Base-by-base conservation (phyloP, 2,888 invertebrate species). In the Sipha maydis region DNA sequence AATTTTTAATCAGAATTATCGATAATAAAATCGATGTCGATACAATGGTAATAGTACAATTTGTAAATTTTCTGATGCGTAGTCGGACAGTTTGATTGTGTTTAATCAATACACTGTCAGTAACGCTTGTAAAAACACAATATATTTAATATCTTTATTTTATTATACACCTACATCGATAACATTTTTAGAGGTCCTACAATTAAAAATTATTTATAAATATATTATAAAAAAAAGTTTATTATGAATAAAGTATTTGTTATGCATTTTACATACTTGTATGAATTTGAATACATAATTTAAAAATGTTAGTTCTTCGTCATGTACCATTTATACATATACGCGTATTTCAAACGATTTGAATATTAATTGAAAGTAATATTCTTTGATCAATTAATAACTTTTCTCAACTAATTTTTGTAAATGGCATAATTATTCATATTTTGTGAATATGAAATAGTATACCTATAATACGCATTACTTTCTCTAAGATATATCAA, bases 11-110 rank as follows among this genome's bases (percentile, higher is more conserved):
- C 31, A 9, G 11, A 61, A 79, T 38, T n/a, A 79, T 67, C 17
- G 21, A 67, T 80, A 41, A 14, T 80, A 67, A 80, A 67, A 67
- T 25, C 56, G 48, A 8, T 38, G 38, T 67, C 61, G 14, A n/a
- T 34, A 61, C 75, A 75, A 75, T 38, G 38, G 5, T 38, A 41
- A 28, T 17, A n/a, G n/a, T 41, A 41, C 38, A 67, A 80, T 80
- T 56, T 8, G 80, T 67, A 41, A 67, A 4, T 41, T 41, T 41
- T 38, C n/a, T 48, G 28, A 28, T 41, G 80, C 80, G 80, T 82
- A 82, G 80, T 69, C 69, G 80, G 69, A 82, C 69, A 82, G 9
- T 69, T 41, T 69, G 61, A 80, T 69, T 41, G 69, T 69, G 69
- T 82, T 69, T 41, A 28, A 69, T 41, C 41, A 41, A 69, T 82